These are phyloP conservation scores for Rhabdornis inornatus DNA, from an alignment of 2,113 vertebrate species.

Conservation along the genomic window DNA sequence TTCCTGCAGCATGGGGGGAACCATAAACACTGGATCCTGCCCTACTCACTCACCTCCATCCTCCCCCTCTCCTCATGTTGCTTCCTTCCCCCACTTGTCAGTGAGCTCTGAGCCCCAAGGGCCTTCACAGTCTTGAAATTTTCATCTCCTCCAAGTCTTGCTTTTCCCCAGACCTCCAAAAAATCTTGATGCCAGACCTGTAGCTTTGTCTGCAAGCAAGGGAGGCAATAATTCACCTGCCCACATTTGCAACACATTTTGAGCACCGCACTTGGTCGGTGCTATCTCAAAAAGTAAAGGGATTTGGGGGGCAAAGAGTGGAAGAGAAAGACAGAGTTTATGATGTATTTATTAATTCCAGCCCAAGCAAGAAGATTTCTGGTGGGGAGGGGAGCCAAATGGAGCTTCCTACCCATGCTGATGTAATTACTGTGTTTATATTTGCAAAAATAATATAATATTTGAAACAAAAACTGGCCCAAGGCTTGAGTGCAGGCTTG, in stretches of 20 bases:
- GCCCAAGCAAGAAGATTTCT: not conserved
- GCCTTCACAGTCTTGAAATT: not conserved
- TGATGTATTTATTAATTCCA: conserved; percentile 14
- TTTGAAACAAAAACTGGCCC: not conserved
- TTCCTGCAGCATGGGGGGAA: not conserved
- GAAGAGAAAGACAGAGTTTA: not conserved
- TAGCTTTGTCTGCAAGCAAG: not conserved
- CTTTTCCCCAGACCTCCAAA: not conserved
- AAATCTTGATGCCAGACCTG: not conserved
- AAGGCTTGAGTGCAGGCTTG: not conserved
- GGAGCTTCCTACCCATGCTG: not conserved
- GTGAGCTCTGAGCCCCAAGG: not conserved
- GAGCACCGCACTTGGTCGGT: not conserved
- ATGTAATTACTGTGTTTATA: not conserved
- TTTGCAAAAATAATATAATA: conserved; percentile 13
- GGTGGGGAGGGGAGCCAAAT: not conserved
- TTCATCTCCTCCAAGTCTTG: not conserved
- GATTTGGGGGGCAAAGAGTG: not conserved
- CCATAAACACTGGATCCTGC: not conserved
- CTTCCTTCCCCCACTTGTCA: not conserved
- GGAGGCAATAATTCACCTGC: not conserved
- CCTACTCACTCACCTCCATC: not conserved
- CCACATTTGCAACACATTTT: not conserved
- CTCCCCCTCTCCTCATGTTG: not conserved
- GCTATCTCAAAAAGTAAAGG: not conserved